A percentile compares a stretch with the other conserved stretches of the same genome.
Conservation (phyloP, 2,113 vertebrate species). For the Phaethon lepturus region DNA sequence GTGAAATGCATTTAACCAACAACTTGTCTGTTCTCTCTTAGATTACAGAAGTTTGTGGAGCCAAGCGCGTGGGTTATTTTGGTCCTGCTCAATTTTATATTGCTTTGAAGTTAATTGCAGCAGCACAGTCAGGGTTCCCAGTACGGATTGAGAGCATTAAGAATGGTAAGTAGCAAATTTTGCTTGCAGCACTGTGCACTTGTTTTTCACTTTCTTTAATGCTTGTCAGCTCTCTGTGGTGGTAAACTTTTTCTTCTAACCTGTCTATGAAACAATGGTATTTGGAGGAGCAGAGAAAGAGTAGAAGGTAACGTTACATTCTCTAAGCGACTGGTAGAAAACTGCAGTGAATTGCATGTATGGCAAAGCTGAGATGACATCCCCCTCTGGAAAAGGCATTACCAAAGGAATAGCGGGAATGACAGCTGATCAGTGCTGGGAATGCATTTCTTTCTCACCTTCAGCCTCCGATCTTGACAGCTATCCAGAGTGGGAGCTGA, state of each 20-base stretch:
- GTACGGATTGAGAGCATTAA: conserved; percentile 87
- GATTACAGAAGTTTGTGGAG: conserved; percentile 93
- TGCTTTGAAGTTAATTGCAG: conserved; percentile 92
- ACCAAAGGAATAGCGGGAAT: neutral
- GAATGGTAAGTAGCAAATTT: conserved; percentile 83
- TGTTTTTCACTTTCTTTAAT: neutral
- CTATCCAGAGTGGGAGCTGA: neutral
- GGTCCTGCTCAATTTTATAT: conserved; percentile 90
- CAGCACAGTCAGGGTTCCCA: conserved; percentile 89
- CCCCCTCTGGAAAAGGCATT: neutral
- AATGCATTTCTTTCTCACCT: neutral
- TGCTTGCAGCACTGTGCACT: neutral
- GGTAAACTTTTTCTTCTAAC: neutral
- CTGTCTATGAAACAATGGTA: neutral
- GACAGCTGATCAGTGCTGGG: neutral
- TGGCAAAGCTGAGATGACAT: neutral
- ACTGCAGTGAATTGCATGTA: neutral
- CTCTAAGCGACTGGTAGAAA: neutral
- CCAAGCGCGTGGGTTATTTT: conserved; percentile 91
- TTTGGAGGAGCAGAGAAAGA: neutral
- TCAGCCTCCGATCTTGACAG: neutral
- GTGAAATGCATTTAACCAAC: neutral
- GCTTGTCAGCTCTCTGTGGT: neutral
- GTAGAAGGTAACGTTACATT: neutral
- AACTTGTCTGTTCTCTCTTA: conserved; percentile 63